Base-by-base conservation (phyloP, 2,888 invertebrate genomes). In the Aphelenchoides bicaudatus region DNA sequence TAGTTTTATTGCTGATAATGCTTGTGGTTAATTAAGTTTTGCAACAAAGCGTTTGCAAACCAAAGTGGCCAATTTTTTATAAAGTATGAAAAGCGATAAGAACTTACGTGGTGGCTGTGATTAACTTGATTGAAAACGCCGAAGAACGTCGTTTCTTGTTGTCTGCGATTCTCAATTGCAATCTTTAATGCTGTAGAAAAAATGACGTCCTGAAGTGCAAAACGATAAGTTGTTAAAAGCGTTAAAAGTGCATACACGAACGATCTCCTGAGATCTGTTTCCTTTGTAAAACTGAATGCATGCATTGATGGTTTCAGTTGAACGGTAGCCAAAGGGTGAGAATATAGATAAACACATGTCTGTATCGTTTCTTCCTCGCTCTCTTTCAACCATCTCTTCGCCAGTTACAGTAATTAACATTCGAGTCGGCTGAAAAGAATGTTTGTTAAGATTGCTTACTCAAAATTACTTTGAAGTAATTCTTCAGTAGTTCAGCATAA, bases 311-410 rank as follows among this genome's bases (percentile, higher is more conserved):
- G 54, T 55, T 25, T 53, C 55, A 13, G 10, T 16, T 10, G 39
- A 50, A 8, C 31, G 6, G 50, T 56, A 62, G 6, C 39, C 59
- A 23, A 61, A 55, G 16, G 61, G n/a, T 16, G 34, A 57, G 37
- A 25, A 57, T 28, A 53, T 27, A 39, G n/a, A 6, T 2, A 21
- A 5, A n/a, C 57, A 57, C 39, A 50, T 30, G 5, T 56, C 51
- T 23, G 13, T 21, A 3, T 25, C 27, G n/a, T 39, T 43, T 25
- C 55, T 31, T 13, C 28, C 43, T 13, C 39, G 39, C 38, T 21
- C 8, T 2, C n/a, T 13, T 16, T 21, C 8, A 3, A 25, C 29
- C 46, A 46, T 55, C 27, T 55, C 49, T 2, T 34, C 28, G 4
- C 10, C 34, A 16, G 50, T 49, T 8, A 48, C 53, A 3, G 28